Base-by-base conservation (phyloP, 2,888 invertebrate species). In the Nematopogon swammerdamellus region DNA sequence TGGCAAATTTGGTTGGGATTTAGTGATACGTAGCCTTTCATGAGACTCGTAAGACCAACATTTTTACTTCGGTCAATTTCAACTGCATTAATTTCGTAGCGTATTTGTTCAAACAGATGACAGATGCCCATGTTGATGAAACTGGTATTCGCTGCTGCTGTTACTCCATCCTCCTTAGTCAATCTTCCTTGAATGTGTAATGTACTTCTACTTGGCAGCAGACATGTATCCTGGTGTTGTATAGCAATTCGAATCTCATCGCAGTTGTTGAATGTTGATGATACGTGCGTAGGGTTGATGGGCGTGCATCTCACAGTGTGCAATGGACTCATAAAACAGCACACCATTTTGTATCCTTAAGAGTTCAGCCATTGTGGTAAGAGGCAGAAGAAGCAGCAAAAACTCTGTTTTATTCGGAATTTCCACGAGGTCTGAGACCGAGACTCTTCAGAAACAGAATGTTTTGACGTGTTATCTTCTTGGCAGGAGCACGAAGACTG, bases 1-100 rank as follows among this genome's bases (percentile, higher is more conserved):
- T 25, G 25, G 25, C 5, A 25, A 25, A 8, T 8, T 25, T 25
- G 25, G 8, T 4, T 25, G 8, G 25, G 25, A 8, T 25, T 25
- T 25, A 25, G 25, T 4, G 8, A 25, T 25, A 8, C 8, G 8
- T 25, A 25, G 8, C 25, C 25, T 8, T 25, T 25, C 25, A 25
- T 25, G 8, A 25, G 4, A 25, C 25, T 25, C 8, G 25, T 25
- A 8, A 25, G 25, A 25, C 25, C 25, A 6, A 8, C 25, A 25
- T 25, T 25, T 51, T 59, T 56, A 19, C 46, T 57, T 14, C 56
- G 52, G 58, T 65, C 61, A 44, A 67, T 60, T 53, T 62, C 61
- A n/a, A 60, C 53, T 19, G 60, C 63, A 53, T 63, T 64, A 8
- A 65, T 19, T 53, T 65, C 62, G 55, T 65, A 67, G 5, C 64